Conservation (phyloP, 2,113 vertebrate genomes). For the Psophia crepitans region DNA sequence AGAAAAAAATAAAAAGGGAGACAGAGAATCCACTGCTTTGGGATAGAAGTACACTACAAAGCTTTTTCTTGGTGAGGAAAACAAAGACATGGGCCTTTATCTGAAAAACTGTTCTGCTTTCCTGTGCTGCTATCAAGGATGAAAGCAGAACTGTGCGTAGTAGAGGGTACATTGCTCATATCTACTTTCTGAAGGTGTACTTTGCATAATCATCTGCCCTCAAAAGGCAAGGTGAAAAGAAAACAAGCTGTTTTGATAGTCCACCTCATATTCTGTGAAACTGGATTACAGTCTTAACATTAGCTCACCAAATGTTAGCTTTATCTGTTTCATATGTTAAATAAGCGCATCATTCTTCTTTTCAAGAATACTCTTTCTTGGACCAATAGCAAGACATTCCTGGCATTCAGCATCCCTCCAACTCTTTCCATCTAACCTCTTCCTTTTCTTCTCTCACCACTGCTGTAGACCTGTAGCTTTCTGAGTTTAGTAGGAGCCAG, state of each 20-base stretch:
- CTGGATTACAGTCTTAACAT: neutral
- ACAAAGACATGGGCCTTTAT: neutral
- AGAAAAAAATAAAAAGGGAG: neutral
- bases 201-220: neutral
- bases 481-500: neutral
- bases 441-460: neutral
- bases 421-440: neutral
- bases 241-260: neutral
- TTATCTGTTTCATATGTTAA: neutral
- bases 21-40: neutral
- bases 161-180: neutral
- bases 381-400: neutral
- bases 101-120: neutral
- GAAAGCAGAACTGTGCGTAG: neutral
- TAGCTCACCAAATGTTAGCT: neutral
- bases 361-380: neutral
- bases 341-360: neutral
- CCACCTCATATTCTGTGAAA: neutral
- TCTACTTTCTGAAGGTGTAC: neutral
- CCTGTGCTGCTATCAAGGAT: neutral
- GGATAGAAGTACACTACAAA: neutral
- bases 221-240: neutral
- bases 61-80: neutral
- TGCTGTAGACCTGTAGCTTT: neutral
- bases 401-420: neutral